These are phyloP conservation scores for Heliconius congener DNA, from an alignment of 1,140 invertebrate species.

Conservation along the genomic window DNA sequence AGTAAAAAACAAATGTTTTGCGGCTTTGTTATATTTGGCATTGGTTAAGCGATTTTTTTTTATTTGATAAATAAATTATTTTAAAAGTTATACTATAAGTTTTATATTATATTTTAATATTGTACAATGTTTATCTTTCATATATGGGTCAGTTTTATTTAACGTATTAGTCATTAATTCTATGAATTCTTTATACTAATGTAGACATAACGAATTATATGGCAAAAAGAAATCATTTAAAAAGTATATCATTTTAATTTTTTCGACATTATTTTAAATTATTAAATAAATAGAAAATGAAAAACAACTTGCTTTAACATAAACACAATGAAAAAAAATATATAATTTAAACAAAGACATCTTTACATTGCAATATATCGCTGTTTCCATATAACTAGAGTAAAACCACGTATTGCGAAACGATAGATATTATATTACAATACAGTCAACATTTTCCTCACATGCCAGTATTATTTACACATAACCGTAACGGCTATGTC, in stretches of 20 bases:
- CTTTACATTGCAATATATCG: too few species aligned
- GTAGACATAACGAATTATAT: too few species aligned
- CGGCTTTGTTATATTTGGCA: too few species aligned
- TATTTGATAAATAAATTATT: background rate
- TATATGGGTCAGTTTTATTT: background rate
- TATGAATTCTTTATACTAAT: background rate
- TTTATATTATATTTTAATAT: background rate
- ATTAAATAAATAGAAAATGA: too few species aligned
- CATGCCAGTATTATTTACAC: conserved; percentile 15
- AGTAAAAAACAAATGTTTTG: too few species aligned
- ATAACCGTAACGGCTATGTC: background rate
- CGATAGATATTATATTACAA: background rate
- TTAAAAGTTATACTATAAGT: background rate
- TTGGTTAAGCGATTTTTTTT: too few species aligned
- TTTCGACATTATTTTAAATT: too few species aligned
- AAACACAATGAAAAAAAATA: background rate
- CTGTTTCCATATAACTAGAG: background rate
- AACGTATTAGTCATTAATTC: background rate
- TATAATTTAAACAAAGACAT: background rate
- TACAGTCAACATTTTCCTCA: conserved; percentile 12
- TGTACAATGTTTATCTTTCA: background rate
- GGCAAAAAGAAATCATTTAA: too few species aligned
- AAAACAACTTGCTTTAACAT: too few species aligned
- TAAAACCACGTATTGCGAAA: background rate
- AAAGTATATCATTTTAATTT: too few species aligned